Percentiles rank a stretch among this genome's conserved stretches.
These are phyloP conservation scores for Rhinichthys osculus DNA, from an alignment of 2,797 vertebrate species.

Conservation along the genomic window DNA sequence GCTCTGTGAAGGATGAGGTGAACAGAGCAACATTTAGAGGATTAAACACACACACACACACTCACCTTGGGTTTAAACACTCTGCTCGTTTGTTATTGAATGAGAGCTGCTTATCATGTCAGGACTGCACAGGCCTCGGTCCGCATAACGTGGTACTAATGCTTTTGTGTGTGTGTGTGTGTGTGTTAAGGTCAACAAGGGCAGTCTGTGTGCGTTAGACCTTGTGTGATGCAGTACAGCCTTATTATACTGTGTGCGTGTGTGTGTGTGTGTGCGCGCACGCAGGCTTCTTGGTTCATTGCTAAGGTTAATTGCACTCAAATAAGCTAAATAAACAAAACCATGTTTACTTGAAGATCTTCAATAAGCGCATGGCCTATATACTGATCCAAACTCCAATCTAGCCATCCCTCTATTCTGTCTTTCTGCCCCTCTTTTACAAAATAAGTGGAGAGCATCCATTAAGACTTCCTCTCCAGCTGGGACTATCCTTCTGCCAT, in stretches of 20 bases:
- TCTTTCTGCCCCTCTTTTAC: slow-evolving; percentile 51
- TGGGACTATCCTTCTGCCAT: slow-evolving; percentile 61
- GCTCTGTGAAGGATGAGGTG: slow-evolving; percentile 28
- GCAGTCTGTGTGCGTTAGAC: slow-evolving; percentile 24
- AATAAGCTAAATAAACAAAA: slow-evolving; percentile 72
- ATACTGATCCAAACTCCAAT: slow-evolving; percentile 44
- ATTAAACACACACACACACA: slow-evolving; percentile 24
- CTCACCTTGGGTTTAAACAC: slow-evolving; percentile 30
- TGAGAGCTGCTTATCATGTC: slow-evolving; percentile 29
- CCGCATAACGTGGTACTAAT: slow-evolving; percentile 52
- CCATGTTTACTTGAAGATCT: slow-evolving; percentile 68
- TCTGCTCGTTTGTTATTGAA: slow-evolving; percentile 33
- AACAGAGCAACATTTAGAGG: slow-evolving; percentile 44
- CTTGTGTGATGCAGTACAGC: slow-evolving; percentile 47
- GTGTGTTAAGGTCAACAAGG: slow-evolving; percentile 17
- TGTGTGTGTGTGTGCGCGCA: not conserved
- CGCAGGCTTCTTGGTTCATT: not conserved
- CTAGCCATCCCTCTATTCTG: slow-evolving; percentile 50
- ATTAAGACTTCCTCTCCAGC: slow-evolving; percentile 64
- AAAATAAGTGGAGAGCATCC: slow-evolving; percentile 58
- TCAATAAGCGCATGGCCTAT: slow-evolving; percentile 65
- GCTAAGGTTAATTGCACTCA: slow-evolving; percentile 64
- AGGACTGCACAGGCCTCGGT: slow-evolving; percentile 19
- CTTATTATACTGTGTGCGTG: slow-evolving; percentile 18
- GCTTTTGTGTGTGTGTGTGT: slow-evolving; percentile 59